phyloP scores from a whole-genome alignment of 2,797 vertebrate genomes.

The Syngnathus acus region DNA sequence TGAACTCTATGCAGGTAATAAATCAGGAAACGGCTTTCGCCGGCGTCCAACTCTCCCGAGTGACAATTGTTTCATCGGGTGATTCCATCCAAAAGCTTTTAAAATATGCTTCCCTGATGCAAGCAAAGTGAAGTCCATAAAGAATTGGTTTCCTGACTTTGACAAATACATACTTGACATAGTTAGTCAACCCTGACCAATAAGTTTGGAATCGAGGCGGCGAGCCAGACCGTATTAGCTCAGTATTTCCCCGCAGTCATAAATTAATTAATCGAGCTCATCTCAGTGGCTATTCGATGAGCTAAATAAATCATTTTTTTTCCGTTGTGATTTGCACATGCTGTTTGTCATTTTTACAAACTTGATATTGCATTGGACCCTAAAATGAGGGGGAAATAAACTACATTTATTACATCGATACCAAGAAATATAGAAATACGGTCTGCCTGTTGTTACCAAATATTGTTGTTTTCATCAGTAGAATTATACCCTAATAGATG shows the following conservation, averaged over 20 bases:
- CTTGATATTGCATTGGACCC: not conserved
- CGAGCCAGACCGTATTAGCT: conserved; percentile 5
- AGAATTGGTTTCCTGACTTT: not conserved
- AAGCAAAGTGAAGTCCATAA: not conserved
- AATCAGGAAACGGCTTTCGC: not conserved
- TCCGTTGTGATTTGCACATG: not conserved
- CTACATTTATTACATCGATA: not conserved
- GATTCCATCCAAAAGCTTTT: not conserved
- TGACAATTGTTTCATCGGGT: not conserved
- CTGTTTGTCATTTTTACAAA: conserved; percentile 1
- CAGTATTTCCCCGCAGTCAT: conserved; percentile 1
- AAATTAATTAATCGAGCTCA: conserved; percentile 4
- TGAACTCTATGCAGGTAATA: not conserved
- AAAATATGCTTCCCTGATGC: conserved; percentile 1
- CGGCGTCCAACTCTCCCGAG: not conserved
- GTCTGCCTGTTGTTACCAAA: not conserved
- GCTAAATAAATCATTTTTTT: not conserved
- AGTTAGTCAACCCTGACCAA: conserved; percentile 7
- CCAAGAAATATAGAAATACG: not conserved
- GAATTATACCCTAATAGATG: not conserved
- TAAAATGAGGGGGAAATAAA: not conserved
- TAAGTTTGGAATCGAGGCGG: conserved; percentile 4
- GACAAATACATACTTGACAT: conserved; percentile 1
- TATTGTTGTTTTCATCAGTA: not conserved
- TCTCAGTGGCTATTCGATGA: not conserved